Conservation (phyloP, 2,113 vertebrate species). For the Helogale parvula region DNA sequence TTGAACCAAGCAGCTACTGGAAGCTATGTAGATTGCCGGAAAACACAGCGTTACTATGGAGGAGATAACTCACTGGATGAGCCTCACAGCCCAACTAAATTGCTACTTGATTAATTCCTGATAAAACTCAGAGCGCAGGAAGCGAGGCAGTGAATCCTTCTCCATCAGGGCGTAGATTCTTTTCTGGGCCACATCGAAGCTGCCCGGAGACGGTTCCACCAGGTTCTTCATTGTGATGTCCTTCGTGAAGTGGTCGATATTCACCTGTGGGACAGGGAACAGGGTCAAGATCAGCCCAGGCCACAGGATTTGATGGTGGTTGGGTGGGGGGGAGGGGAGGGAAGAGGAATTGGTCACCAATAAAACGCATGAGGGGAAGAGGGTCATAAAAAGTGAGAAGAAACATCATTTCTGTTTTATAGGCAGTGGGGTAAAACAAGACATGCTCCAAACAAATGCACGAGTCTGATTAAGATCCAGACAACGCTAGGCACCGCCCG, state of each 20-base stretch:
- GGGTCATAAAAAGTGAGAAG: neutral
- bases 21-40: slow-evolving; percentile 5
- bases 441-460: neutral
- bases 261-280: slow-evolving; percentile 88
- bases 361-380: neutral
- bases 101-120: slow-evolving; percentile 91
- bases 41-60: neutral
- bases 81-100: slow-evolving; percentile 63
- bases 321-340: too few relatives aligned
- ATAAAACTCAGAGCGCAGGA: slow-evolving; percentile 93
- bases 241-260: slow-evolving; percentile 97
- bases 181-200: slow-evolving; percentile 96
- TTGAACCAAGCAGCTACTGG: slow-evolving; percentile 62
- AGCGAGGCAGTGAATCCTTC: slow-evolving; percentile 96
- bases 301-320: neutral
- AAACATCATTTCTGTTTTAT: neutral
- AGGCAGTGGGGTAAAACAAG: neutral
- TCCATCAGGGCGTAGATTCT: slow-evolving; percentile 96
- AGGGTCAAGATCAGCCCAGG: neutral
- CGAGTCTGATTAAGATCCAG: neutral
- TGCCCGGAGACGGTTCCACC: slow-evolving; percentile 89
- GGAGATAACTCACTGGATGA: neutral
- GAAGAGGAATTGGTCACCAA: neutral
- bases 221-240: slow-evolving; percentile 95
- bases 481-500: neutral